A percentile compares a stretch with the other conserved stretches of the same genome.
Evolutionary conservation across 2,888 invertebrate species (phyloP).

Genomic region (Chaetoderma sp.): DNA sequence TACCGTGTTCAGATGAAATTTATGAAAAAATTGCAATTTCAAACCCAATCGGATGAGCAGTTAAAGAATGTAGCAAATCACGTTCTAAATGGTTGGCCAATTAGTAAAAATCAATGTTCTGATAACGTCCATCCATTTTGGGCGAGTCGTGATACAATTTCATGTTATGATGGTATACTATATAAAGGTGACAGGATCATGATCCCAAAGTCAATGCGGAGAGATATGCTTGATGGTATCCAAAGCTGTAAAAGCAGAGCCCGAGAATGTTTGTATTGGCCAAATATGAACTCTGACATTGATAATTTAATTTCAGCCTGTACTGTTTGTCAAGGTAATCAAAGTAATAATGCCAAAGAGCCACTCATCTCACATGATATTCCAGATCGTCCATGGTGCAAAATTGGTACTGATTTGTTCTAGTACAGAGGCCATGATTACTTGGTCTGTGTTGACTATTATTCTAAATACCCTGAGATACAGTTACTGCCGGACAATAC

Average conservation of each 20-base stretch:
- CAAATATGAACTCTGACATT: background rate
- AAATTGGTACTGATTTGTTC: conserved; percentile 13
- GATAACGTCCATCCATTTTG: no score
- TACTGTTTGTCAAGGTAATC: background rate
- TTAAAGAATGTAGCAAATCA: no score
- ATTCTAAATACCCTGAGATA: conserved; percentile 2
- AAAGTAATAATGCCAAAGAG: background rate
- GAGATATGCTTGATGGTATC: no score
- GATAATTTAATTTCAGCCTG: background rate
- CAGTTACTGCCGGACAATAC: no score
- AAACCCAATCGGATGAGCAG: no score
- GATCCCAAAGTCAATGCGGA: conserved; percentile 32
- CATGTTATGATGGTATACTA: conserved; percentile 30
- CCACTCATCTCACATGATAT: background rate
- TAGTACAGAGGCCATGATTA: background rate
- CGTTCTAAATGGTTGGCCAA: conserved; percentile 32
- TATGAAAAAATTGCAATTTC: no score
- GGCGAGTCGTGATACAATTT: conserved; percentile 28
- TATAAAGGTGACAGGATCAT: conserved; percentile 37
- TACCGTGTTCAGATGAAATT: background rate
- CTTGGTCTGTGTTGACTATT: conserved; percentile 9
- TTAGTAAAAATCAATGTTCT: conserved; percentile 19
- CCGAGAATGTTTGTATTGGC: background rate
- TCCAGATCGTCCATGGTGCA: background rate
- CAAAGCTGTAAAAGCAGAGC: conserved; percentile 25